A percentile compares a stretch with the other conserved stretches of the same genome.
phyloP scores from a whole-genome alignment of 2,797 vertebrate genomes.

The Liasis olivaceus region DNA sequence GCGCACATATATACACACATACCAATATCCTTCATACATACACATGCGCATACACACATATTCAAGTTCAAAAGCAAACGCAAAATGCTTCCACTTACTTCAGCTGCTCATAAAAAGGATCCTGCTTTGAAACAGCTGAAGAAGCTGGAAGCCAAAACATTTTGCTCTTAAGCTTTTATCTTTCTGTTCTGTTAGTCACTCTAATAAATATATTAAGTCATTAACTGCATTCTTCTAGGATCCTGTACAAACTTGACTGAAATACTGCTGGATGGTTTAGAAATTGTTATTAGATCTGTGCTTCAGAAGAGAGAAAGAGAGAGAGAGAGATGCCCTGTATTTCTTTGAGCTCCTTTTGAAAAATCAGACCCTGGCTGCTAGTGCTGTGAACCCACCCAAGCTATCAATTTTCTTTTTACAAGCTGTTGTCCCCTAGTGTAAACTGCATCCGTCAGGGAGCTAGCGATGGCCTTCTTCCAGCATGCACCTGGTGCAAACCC shows the following conservation, averaged over 20 bases:
- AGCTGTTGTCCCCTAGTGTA: conserved; percentile 32
- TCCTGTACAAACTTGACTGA: not conserved
- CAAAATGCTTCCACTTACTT: not conserved
- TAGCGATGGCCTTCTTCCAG: conserved; percentile 25
- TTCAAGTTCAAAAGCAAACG: not conserved
- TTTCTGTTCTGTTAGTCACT: not conserved
- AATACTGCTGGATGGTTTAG: not conserved
- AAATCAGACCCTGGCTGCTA: not conserved
- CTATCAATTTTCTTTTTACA: conserved; percentile 34
- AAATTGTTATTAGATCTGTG: not conserved
- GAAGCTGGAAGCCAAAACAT: not conserved
- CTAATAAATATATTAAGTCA: not conserved
- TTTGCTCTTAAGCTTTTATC: not conserved
- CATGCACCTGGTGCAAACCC: conserved; percentile 22
- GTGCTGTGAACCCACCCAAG: not conserved
- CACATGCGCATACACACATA: not conserved
- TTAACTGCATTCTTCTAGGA: not conserved
- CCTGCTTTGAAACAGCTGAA: conserved; percentile 1
- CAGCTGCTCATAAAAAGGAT: not conserved
- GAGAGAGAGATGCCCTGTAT: not conserved
- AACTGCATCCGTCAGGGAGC: conserved; percentile 39
- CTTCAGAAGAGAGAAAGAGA: not conserved
- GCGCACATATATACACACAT: not conserved
- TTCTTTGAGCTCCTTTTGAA: conserved; percentile 5
- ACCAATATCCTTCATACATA: not conserved